A percentile compares a stretch with the other conserved stretches of the same genome.
These are phyloP conservation scores for Apocrypta bakeri DNA, from an alignment of 1,140 invertebrate species.

Conservation along the genomic window DNA sequence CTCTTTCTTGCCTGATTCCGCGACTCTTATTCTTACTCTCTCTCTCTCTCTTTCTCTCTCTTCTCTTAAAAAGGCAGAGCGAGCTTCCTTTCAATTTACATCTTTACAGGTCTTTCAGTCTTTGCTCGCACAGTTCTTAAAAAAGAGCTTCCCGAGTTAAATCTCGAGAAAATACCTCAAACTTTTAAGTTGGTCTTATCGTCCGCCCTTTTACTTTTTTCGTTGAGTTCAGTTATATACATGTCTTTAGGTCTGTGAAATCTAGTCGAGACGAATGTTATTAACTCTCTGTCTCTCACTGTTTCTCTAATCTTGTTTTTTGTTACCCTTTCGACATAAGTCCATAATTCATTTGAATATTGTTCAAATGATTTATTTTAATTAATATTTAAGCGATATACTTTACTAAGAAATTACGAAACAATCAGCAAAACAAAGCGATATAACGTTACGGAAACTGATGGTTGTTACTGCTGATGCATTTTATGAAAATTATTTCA, in stretches of 20 bases:
- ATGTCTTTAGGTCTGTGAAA: neutral
- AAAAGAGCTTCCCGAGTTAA: constrained; percentile 41
- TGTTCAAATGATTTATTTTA: neutral
- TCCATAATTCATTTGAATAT: neutral
- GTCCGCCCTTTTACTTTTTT: neutral
- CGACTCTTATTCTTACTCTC: neutral
- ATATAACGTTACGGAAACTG: neutral
- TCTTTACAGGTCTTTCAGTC: constrained; percentile 42
- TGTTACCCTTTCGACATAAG: too few species aligned
- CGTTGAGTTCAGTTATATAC: neutral
- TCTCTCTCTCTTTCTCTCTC: neutral
- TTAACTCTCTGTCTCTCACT: neutral
- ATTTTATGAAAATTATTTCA: too few species aligned
- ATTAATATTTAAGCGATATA: too few species aligned
- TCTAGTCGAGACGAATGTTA: neutral
- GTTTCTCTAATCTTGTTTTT: neutral
- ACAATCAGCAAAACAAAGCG: neutral
- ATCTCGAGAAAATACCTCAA: constrained; percentile 39
- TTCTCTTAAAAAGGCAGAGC: constrained; percentile 8
- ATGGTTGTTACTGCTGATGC: neutral
- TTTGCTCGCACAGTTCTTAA: constrained; percentile 24
- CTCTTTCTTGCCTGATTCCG: constrained; percentile 15
- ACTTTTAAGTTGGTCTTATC: constrained; percentile 23
- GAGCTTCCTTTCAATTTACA: constrained; percentile 45
- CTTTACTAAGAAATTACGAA: too few species aligned